Base-by-base conservation (phyloP, 2,888 invertebrate species). In the Spodoptera littoralis region DNA sequence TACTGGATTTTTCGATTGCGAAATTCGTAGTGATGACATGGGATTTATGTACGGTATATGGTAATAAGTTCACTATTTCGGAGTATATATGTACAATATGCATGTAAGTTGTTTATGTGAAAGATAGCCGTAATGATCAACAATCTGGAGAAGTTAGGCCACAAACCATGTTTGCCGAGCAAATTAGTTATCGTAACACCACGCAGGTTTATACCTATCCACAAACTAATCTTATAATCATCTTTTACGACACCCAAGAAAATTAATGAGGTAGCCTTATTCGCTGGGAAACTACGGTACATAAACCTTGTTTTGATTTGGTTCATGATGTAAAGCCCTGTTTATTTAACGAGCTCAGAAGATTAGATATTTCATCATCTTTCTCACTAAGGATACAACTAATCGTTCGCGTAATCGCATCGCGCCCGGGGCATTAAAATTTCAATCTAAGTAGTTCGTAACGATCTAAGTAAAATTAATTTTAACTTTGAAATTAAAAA, bases 401-500 rank as follows among this genome's bases (percentile, higher is more conserved):
- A 50, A 73, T 68, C 53, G 54, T 30, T 18, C 5, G 18, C 27
- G 41, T 73, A 55, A 72, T 64, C 24, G 44, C 47, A 55, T 57
- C 50, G 50, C 48, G 46, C 56, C 54, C 27, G 11, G 18, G 27
- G 55, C 27, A 70, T 72, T 60, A 65, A 55, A 53, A 64, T 60
- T 63, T 70, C 58, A 67, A 65, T 59, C 53, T 65, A 43, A 70
- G 60, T 50, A 61, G 42, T 45, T 65, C 24, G 42, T 60, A 65
- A 58, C 59, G 51, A 50, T 61, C 54, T 48, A 52, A 27, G 27
- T 70, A 53, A 75, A 65, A 67, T 73, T 66, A 73, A 73, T 77
- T 62, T 75, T 50, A 72, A 75, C 62, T 72, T 79, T 69, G 45
- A 77, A 59, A 76, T 63, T 72, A 67, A 80, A 76, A 72, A 70